These are phyloP conservation scores for Cottoperca gobio DNA, from an alignment of 2,797 vertebrate species.

Conservation along the genomic window DNA sequence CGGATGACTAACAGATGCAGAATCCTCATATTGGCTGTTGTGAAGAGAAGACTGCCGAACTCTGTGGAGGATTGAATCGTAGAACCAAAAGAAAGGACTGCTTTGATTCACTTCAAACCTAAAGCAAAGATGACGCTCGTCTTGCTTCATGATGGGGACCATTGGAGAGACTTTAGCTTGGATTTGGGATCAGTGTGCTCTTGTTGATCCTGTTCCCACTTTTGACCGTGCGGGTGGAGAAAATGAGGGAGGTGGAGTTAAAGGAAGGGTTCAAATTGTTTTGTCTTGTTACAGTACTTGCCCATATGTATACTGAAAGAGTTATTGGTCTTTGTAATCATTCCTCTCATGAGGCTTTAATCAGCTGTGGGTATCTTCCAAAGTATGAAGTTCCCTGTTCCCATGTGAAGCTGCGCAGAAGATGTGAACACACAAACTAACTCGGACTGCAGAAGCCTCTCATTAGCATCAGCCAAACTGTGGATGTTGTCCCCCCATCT, in stretches of 20 bases:
- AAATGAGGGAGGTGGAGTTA: not conserved
- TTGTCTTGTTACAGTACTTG: not conserved
- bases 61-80: not conserved
- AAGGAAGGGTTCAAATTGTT: conserved; percentile 5
- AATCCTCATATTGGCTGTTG: not conserved
- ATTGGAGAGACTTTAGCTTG: conserved; percentile 25
- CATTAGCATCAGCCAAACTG: too few relatives aligned
- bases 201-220: conserved; percentile 7
- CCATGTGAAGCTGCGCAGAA: too few relatives aligned
- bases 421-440: too few relatives aligned
- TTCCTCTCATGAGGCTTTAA: too few relatives aligned
- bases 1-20: conserved; percentile 4
- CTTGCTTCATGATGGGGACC: conserved; percentile 63
- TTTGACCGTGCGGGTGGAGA: conserved; percentile 5
- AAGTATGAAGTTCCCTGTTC: too few relatives aligned
- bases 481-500: too few relatives aligned
- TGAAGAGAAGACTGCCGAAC: not conserved
- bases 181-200: conserved; percentile 42
- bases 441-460: too few relatives aligned
- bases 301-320: not conserved
- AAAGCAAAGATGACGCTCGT: not conserved
- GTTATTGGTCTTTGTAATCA: not conserved
- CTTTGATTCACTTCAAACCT: conserved; percentile 1
- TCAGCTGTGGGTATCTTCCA: too few relatives aligned
- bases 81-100: conserved; percentile 6